Base-by-base conservation (phyloP, 2,797 vertebrate species). In the Halcyon leucocephala region DNA sequence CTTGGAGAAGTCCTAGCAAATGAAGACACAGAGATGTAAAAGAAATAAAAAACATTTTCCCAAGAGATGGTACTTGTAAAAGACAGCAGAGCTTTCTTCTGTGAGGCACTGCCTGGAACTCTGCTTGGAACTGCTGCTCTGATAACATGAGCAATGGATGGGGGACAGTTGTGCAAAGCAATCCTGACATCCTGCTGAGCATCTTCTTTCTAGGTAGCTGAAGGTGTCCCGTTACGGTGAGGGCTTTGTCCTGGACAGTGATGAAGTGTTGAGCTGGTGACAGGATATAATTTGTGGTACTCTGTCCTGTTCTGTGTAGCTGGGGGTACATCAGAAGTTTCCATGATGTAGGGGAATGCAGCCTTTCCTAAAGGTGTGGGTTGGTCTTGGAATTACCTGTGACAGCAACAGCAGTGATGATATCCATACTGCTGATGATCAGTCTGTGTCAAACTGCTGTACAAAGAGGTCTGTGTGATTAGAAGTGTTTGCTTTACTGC, bases 141-240 rank as follows among this genome's bases (percentile, higher is more conserved):
- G 12, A 1, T 55, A 8, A 13, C 16, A 2, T 3, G 10, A 66
- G 52, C 22, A 44, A 12, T 0, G 7, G 15, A 33, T 44, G 1
- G 14, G 55, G 17, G 9, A 10, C 1, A 3, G 39, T 33, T 65
- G 58, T 60, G 70, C 26, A 19, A 65, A 70, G 58, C 44, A 20
- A 48, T 7, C 26, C 81, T 24, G 46, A 21, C 0, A 3, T 65
- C 82, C 58, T 46, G 46, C 52, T 39, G 58, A 31, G 65, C 60
- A 13, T 31, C 82, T 0, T 0, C 46, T 44, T 33, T 9, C 58
- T 1, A 3, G 17, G 48, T 17, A 4, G 20, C 65, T 39, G 28
- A 17, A 35, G 57, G 58, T 44, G 35, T 12, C 52, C 24, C 2
- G 0, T 39, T 64, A 20, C 5, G 18, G 35, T 1, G 2, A 41